Base-by-base conservation (phyloP, 2,797 vertebrate genomes). In the Helicolenus hilgendorfi region DNA sequence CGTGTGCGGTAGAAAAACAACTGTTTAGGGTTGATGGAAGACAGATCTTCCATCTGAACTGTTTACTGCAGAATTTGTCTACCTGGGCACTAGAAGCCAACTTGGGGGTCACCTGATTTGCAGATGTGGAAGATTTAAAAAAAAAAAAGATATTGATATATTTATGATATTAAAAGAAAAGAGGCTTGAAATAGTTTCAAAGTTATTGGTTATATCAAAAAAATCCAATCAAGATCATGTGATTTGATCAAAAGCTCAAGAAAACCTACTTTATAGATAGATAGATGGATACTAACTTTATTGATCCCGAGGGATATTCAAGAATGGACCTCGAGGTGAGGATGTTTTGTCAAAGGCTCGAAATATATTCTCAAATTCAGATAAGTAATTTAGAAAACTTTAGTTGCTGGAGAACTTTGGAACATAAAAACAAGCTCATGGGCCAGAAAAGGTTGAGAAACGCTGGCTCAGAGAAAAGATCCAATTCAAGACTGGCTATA, bases 11-110 rank as follows among this genome's bases (percentile, higher is more conserved):
- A 27, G 26, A 27, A 27, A 27, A 27, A 27, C 67, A 74, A 41
- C 75, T 49, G 35, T 24, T 33, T 10, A 33, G 29, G 41, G 11
- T 24, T 11, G 18, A 15, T 58, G 11, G 14, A 45, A 33, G 68
- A 22, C 38, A 68, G 14, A 59, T 65, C 36, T 45, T 49, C 26
- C 22, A 29, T 26, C 14, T 31, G 31, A 20, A 27, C 18, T 11
- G 62, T 83, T 77, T 58, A 41, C 29, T 63, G 77, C 33, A 76
- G 53, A 68, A 68, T 60, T n/a, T 10, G 26, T 71, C 75, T 53
- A 58, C 22, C 26, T 38, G 7, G 35, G 38, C 10, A 33, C 35
- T 20, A 7, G 8, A 27, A 60, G 15, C 15, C 26, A 58, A 58
- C 3, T 26, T 13, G 11, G 8, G 8, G 3, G 55, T 80, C 7